Evolutionary conservation across 2,888 invertebrate genomes (phyloP), one percentile per base, ranked within the genome.

Genomic region (Alviniconcha strummeri): DNA sequence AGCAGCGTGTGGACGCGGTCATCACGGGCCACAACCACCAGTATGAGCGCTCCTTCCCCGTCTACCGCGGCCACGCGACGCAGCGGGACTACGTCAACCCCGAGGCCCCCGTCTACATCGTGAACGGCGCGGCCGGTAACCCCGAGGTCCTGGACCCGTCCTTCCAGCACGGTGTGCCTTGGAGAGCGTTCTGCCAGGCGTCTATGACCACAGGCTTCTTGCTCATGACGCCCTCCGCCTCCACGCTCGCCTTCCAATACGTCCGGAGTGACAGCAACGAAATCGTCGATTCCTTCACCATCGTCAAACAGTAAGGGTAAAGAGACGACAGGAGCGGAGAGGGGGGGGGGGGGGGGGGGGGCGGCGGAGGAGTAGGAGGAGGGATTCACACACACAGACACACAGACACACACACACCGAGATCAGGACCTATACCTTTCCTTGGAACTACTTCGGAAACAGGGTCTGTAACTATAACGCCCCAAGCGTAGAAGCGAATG

Each of bases 31-130:
- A 88, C 82, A 84, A 83, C 13, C 88, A 88, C 75, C 85, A 83
- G 64, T 88, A 88, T 69, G 88, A 88, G 71, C 81, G 88, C 19
- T 78, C 85, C 57, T 87, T 81, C 56, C 88, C 87, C 4, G 84
- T 87, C 9, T 86, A 85, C 67, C 77, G 82, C 8, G 57, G 81
- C 55, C 60, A 69, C 19, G 72, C 81, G 57, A 76, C 78, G 13
- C 84, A 82, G 75, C 69, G 19, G 55, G 74, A 86, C 80, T 88
- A 87, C 83, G 75, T 56, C 78, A 85, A 86, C 75, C 84, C 86
- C 4, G 67, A 57, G 56, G 87, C 87, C n/a, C 85, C 86, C 11
- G 85, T 87, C 67, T 84, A 88, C 75, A 83, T 88, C 17, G 84
- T 85, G 8, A 85, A 87, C 55, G 87, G 88, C 36, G 87, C 84